These are phyloP conservation scores for Cyaniris semiargus DNA, from an alignment of 2,888 invertebrate genomes.

Conservation along the genomic window DNA sequence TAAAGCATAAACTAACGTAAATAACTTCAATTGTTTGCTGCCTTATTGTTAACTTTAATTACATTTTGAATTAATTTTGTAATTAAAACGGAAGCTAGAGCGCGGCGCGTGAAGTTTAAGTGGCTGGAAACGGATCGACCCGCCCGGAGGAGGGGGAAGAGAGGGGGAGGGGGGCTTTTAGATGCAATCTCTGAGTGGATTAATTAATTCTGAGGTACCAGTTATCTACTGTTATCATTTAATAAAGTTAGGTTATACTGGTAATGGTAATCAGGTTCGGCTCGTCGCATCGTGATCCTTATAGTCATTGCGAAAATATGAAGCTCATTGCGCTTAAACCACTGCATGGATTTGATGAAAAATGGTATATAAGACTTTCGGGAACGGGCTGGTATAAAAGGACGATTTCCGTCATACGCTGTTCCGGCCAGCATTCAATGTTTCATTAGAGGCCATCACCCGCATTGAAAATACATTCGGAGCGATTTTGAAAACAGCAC, in stretches of 20 bases:
- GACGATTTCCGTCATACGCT: neutral
- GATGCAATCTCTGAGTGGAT: conserved; percentile 81
- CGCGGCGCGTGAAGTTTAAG: conserved; percentile 81
- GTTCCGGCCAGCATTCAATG: conserved; percentile 48
- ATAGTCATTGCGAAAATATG: neutral
- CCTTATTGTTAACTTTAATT: conserved; percentile 82
- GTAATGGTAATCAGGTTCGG: conserved; percentile 62
- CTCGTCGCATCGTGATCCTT: conserved; percentile 12
- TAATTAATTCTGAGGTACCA: conserved; percentile 81
- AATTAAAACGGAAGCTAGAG: conserved; percentile 82
- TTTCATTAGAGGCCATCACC: conserved; percentile 75
- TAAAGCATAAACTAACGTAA: conserved; percentile 78
- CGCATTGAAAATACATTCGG: conserved; percentile 79
- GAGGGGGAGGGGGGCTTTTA: conserved; percentile 56
- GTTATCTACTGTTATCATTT: conserved; percentile 80
- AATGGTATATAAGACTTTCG: neutral
- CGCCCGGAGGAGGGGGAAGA: conserved; percentile 48
- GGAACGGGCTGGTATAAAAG: neutral
- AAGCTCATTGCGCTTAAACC: too few relatives aligned
- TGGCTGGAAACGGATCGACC: conserved; percentile 80
- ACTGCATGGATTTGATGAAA: too few relatives aligned
- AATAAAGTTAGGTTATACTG: conserved; percentile 70
- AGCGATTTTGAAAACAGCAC: conserved; percentile 80
- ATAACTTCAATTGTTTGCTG: conserved; percentile 82
- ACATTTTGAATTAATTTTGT: conserved; percentile 82